Evolutionary conservation across 2,113 vertebrate species (phyloP), one percentile per base, ranked within the genome.

Genomic region (Diphyllodes magnificus): DNA sequence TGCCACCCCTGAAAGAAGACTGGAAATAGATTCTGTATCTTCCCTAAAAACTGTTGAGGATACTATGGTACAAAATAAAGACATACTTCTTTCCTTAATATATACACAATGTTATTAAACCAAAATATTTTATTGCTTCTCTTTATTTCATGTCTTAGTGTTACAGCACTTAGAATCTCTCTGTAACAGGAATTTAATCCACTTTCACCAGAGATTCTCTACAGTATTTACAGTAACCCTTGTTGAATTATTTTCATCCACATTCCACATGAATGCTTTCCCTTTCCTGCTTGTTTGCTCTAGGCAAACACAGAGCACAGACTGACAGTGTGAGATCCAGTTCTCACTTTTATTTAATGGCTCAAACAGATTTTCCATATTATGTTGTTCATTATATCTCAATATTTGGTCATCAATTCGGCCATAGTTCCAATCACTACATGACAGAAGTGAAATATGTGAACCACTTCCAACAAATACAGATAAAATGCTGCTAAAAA

Each of bases 191-290:
- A 94, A 90, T 86, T 77, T 59, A 90, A 73, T 81, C 56, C 56
- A 54, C 47, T 94, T 94, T 87, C 63, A 76, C 16, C 42, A 80
- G 17, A 0, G 6, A 7, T 87, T 84, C 79, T 54, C 60, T 88
- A 42, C 49, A 92, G 20, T 66, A 88, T 82, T 86, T 90, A 86
- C 85, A 95, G 76, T 90, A 80, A 92, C 10, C 4, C 37, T 77
- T 56, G 57, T 8, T 83, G 82, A 96, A 92, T 83, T 93, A 90
- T 93, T 96, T 94, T 93, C 42, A 71, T 66, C 22, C 79, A 77
- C 44, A 88, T 90, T 95, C 76, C 82, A 73, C 31, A 75, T 45
- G 42, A 92, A 88, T 81, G 47, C 40, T 86, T 95, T 83, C 49
- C 42, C 20, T 90, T 88, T 78, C n/a, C 75, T 88, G 27, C 33